Evolutionary conservation across 1,140 invertebrate genomes (phyloP).

Genomic region (Maniola jurtina): DNA sequence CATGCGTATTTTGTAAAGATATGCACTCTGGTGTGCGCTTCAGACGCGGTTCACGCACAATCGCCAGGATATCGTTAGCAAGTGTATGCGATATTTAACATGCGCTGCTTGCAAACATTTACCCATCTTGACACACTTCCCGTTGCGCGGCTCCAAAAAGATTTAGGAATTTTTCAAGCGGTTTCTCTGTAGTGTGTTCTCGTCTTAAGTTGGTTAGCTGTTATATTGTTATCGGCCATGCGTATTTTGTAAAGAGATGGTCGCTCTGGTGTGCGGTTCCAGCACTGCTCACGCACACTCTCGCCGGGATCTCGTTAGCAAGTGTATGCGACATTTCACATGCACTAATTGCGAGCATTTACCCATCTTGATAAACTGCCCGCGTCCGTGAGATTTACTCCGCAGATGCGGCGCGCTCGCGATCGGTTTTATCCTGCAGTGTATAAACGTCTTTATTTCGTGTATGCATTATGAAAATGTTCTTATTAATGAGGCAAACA

Average conservation of each 20-base stretch:
- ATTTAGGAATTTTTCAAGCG: background rate
- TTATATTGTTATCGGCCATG: constrained; percentile 11
- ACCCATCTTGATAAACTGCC: constrained; percentile 73
- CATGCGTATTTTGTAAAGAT: constrained; percentile 10
- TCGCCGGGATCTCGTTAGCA: constrained; percentile 70
- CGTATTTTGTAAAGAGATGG: constrained; percentile 15
- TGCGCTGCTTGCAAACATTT: constrained; percentile 73
- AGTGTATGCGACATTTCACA: constrained; percentile 74
- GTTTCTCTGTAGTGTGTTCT: background rate
- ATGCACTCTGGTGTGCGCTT: constrained; percentile 27
- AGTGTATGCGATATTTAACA: constrained; percentile 74
- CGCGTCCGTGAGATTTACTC: constrained; percentile 43
- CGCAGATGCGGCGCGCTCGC: constrained; percentile 42
- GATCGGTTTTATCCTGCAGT: constrained; percentile 4
- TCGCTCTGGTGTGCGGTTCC: constrained; percentile 28
- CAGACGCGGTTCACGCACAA: constrained; percentile 31
- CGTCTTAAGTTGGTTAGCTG: background rate
- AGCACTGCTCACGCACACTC: constrained; percentile 35
- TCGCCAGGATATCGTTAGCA: constrained; percentile 70
- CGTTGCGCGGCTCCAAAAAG: constrained; percentile 8
- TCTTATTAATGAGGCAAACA: too few relatives aligned
- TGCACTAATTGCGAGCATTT: constrained; percentile 74
- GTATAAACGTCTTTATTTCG: constrained; percentile 17
- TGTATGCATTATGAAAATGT: background rate
- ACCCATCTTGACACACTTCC: constrained; percentile 73